Percentiles rank a stretch among this genome's conserved stretches.
phyloP scores from a whole-genome alignment of 2,888 invertebrate genomes.

The Papilio elwesi region DNA sequence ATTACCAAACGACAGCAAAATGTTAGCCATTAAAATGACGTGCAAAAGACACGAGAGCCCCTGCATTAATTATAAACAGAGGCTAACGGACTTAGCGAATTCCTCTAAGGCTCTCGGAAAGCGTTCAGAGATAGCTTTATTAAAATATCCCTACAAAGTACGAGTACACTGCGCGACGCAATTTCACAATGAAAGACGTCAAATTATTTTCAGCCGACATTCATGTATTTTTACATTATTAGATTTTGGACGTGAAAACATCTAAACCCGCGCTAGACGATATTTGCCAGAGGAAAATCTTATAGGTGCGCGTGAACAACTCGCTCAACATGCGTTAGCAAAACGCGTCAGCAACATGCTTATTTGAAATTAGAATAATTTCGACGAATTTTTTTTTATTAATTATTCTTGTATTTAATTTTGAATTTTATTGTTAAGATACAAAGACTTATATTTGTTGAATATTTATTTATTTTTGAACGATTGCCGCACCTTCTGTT shows the following conservation, averaged over 20 bases:
- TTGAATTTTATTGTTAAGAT: no score
- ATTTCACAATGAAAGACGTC: conserved; percentile 63
- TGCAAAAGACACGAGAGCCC: conserved; percentile 50
- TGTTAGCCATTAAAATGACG: conserved; percentile 41
- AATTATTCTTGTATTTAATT: no score
- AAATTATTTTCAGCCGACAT: conserved; percentile 56
- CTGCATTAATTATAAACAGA: conserved; percentile 66
- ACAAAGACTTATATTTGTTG: no score
- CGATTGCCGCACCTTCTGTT: no score
- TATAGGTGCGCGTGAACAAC: no score
- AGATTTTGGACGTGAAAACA: conserved; percentile 10
- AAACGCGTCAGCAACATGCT: no score
- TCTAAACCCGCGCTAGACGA: no score
- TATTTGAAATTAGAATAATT: no score
- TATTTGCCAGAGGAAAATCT: no score
- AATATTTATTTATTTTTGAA: no score
- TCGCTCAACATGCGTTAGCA: no score
- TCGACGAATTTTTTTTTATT: no score
- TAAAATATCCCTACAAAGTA: conserved; percentile 59
- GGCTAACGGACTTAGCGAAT: conserved; percentile 48
- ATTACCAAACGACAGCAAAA: background rate
- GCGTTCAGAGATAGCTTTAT: conserved; percentile 52
- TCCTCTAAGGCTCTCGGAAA: conserved; percentile 23
- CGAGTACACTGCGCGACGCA: conserved; percentile 49
- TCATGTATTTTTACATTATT: conserved; percentile 35